Evolutionary conservation across 2,113 vertebrate genomes (phyloP).

Genomic region (Panthera uncia): DNA sequence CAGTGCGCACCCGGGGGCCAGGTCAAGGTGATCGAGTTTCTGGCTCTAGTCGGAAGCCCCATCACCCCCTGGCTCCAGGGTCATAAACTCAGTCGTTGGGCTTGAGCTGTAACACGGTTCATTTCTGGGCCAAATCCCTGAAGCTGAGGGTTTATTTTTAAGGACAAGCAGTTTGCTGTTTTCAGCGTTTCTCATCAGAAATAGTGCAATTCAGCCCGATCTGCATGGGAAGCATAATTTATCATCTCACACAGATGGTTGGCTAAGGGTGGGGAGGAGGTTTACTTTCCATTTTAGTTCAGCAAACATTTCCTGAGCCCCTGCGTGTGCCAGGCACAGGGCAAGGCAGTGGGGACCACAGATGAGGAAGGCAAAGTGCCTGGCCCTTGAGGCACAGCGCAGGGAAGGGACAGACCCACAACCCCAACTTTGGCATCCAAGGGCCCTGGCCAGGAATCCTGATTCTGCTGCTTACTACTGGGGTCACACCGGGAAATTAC

Average conservation of each 20-base stretch:
- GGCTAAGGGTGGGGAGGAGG: conserved; percentile 58
- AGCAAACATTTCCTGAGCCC: conserved; percentile 62
- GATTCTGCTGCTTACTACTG: background rate
- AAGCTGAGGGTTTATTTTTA: conserved; percentile 71
- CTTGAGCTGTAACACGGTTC: conserved; percentile 46
- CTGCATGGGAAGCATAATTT: conserved; percentile 78
- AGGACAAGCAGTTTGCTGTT: conserved; percentile 78
- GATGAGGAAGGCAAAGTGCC: background rate
- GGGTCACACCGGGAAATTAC: background rate
- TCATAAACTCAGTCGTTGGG: conserved; percentile 58
- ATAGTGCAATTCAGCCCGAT: conserved; percentile 77
- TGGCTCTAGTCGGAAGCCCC: conserved; percentile 52
- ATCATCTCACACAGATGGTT: conserved; percentile 77
- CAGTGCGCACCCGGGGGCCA: conserved; percentile 49
- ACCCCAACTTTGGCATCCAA: background rate
- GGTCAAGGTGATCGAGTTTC: conserved; percentile 74
- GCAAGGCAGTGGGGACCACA: background rate
- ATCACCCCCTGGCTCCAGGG: conserved; percentile 57
- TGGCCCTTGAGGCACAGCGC: background rate
- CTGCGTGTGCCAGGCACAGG: conserved; percentile 25
- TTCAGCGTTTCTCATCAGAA: conserved; percentile 80
- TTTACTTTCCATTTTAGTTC: conserved; percentile 61
- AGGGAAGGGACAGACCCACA: background rate
- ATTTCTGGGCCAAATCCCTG: conserved; percentile 71
- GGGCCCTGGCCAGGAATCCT: background rate